These are phyloP conservation scores for Teinopalpus imperialis DNA, from an alignment of 2,888 invertebrate genomes.

Conservation along the genomic window DNA sequence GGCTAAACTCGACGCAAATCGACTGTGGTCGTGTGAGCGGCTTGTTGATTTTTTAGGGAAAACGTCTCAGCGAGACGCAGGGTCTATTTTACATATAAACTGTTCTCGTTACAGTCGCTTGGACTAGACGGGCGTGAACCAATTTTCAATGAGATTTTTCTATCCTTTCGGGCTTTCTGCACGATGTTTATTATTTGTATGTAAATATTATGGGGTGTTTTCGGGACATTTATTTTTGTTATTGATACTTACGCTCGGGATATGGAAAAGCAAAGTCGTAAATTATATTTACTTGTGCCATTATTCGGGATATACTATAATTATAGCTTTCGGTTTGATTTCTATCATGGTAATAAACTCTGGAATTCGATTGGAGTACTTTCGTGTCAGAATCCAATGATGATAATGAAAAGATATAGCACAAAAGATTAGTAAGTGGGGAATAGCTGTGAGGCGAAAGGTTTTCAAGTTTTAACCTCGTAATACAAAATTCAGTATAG, in stretches of 20 bases:
- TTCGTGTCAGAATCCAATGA: no score
- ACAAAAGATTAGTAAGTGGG: no score
- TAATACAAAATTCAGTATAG: no score
- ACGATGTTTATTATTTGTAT: slow-evolving; percentile 26
- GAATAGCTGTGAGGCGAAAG: no score
- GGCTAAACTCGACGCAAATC: slow-evolving; percentile 31
- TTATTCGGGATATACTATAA: no score
- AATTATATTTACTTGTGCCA: slow-evolving; percentile 14
- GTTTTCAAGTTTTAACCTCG: no score
- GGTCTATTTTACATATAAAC: slow-evolving; percentile 47
- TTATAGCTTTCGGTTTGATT: no score
- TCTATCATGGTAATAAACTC: no score
- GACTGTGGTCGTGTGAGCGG: slow-evolving; percentile 32
- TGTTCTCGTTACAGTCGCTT: slow-evolving; percentile 50
- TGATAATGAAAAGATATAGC: no score
- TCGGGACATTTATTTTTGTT: slow-evolving; percentile 23
- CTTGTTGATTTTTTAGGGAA: slow-evolving; percentile 34
- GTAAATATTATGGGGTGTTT: slow-evolving; percentile 27
- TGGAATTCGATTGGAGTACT: no score
- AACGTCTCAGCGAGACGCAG: slow-evolving; percentile 27
- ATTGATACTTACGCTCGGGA: slow-evolving; percentile 20
- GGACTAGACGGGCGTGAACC: slow-evolving; percentile 53
- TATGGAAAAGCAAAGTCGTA: slow-evolving; percentile 12
- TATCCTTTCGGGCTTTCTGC: slow-evolving; percentile 23
- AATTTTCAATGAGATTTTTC: slow-evolving; percentile 47